Conservation (phyloP, 2,888 invertebrate species). For the Perizoma flavofasciatum region DNA sequence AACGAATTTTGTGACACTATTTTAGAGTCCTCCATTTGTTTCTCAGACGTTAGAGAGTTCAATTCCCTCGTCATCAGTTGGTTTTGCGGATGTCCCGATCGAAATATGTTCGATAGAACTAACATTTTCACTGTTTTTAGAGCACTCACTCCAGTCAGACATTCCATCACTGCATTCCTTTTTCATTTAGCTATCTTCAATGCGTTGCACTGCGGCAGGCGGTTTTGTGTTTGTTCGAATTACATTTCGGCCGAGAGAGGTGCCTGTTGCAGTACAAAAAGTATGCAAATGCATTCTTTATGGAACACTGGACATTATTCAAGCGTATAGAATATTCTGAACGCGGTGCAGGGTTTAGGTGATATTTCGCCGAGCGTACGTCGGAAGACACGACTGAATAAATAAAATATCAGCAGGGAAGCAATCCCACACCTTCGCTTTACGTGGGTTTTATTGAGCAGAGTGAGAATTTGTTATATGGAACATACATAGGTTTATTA, state of each 20-base stretch:
- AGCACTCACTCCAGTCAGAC: constrained; percentile 71
- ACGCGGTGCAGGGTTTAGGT: constrained; percentile 53
- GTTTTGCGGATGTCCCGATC: constrained; percentile 69
- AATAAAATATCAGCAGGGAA: constrained; percentile 62
- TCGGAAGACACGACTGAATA: constrained; percentile 58
- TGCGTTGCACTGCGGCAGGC: constrained; percentile 50
- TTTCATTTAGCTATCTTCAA: constrained; percentile 63
- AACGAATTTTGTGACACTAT: constrained; percentile 64
- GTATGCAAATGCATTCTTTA: constrained; percentile 71
- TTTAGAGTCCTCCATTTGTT: constrained; percentile 52
- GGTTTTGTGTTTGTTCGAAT: constrained; percentile 65
- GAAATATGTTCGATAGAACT: constrained; percentile 78
- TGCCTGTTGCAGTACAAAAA: constrained; percentile 57
- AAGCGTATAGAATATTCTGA: constrained; percentile 67
- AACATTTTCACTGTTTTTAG: constrained; percentile 81
- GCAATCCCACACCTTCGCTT: constrained; percentile 48
- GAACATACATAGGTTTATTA: constrained; percentile 36
- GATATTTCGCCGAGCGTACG: constrained; percentile 57
- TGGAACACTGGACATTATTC: constrained; percentile 67
- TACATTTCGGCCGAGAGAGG: constrained; percentile 45
- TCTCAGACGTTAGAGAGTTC: constrained; percentile 50
- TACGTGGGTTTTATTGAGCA: constrained; percentile 40
- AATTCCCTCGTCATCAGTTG: constrained; percentile 60
- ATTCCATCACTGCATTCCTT: constrained; percentile 83
- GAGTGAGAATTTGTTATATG: constrained; percentile 35